Base-by-base conservation (phyloP, 2,797 vertebrate genomes). In the Chelon auratus region DNA sequence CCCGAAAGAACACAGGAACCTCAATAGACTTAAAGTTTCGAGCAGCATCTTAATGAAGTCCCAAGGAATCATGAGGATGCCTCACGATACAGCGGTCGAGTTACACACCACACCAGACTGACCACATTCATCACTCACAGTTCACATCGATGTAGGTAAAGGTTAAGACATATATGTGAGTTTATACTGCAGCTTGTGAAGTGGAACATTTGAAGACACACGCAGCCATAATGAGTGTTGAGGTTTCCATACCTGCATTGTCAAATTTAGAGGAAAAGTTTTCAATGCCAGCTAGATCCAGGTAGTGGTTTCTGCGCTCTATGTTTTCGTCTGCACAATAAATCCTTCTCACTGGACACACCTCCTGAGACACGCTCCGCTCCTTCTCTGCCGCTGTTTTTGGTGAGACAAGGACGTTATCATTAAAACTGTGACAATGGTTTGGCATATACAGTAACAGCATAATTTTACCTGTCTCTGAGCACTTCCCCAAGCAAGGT, bases 281-380 rank as follows among this genome's bases (percentile, higher is more conserved):
- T 87, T 97, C 96, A 88, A 97, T 96, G 61, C 96, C 96, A 4
- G 95, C 96, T 17, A 97, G 94, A 82, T 97, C 96, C 89, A 96
- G 91, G 87, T 97, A 97, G 94, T 97, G 96, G 93, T 97, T 97
- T 93, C 96, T 95, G 88, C 96, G 95, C 87, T 97, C 96, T 40
- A 95, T 95, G 88, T 97, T 97, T 91, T 97, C 96, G 70, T 97
- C 96, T 39, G 93, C 94, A 10, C 95, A 96, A 20, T 95, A 95
- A 62, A 92, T 90, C 72, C 92, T 66, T 76, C 62, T 80, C 3
- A 22, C 52, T 9, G 63, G 58, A 10, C 55, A 26, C 24, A 3
- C 20, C 50, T 79, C 82, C 71, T 64, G 68, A 66, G 53, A 56
- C 0, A 0, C 89, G 90, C 20, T 62, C 39, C 53, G 75, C 60